Percentiles rank a stretch among this genome's conserved stretches.
phyloP scores from a whole-genome alignment of 2,888 invertebrate species.

The Halocaridina rubra region DNA sequence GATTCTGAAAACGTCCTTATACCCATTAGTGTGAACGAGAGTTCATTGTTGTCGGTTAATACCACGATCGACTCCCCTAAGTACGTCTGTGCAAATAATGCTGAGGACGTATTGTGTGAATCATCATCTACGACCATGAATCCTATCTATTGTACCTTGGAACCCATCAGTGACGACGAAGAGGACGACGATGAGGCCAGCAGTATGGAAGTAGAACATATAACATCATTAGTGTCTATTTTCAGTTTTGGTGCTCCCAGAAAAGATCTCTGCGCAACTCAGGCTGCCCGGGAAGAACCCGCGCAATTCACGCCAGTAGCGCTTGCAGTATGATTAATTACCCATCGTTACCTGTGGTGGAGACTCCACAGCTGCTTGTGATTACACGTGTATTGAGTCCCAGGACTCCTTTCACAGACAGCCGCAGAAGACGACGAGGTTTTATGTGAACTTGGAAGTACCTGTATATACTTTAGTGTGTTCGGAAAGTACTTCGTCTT shows the following conservation, averaged over 20 bases:
- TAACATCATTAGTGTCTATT: constrained; percentile 74
- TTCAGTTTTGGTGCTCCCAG: constrained; percentile 71
- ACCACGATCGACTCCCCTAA: constrained; percentile 45
- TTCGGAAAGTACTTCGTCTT: no score
- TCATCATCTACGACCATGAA: constrained; percentile 70
- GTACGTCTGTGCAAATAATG: constrained; percentile 55
- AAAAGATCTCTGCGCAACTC: constrained; percentile 37
- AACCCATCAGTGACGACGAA: constrained; percentile 62
- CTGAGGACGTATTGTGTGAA: no score
- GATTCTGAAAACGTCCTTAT: neutral
- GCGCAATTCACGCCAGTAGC: constrained; percentile 42
- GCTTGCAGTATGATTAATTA: constrained; percentile 32
- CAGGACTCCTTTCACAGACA: neutral
- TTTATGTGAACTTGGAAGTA: neutral
- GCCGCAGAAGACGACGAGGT: neutral
- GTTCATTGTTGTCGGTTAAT: neutral
- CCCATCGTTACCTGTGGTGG: neutral
- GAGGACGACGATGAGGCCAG: constrained; percentile 65
- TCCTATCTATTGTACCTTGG: constrained; percentile 60
- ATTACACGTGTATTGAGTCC: neutral
- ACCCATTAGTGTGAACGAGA: neutral
- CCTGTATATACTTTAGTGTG: neutral
- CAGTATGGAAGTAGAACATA: constrained; percentile 74
- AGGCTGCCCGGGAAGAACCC: constrained; percentile 43
- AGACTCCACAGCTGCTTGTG: neutral